Evolutionary conservation across 1,140 invertebrate species (phyloP), one percentile per base, ranked within the genome.

Genomic region (Drosophila simulans): DNA sequence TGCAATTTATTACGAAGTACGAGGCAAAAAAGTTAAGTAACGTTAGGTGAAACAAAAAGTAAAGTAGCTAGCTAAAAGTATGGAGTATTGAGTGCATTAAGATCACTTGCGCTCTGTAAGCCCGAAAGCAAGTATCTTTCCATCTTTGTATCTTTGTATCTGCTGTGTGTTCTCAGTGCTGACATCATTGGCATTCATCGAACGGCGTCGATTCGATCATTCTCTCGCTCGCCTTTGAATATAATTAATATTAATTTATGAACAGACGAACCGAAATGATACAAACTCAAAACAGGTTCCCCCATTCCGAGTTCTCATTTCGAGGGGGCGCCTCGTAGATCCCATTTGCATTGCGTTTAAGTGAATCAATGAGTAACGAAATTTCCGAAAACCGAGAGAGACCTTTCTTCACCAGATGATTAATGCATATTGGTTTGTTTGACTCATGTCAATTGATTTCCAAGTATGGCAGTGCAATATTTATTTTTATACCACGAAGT

Each of bases 241-340:
- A 77, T 77, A 86, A 88, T 88, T 88, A 88, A 88, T 82, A 79
- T 63, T 77, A 60, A 88, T 79, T 82, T 82, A 78, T 78, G 57
- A 54, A 45, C 63, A 59, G 27, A 58, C 37, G 58, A 45, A 53
- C 13, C 34, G 5, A 51, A 52, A 46, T 40, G 22, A 53, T 25
- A 46, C 34, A 45, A 56, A 15, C 46, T 45, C 25, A 71, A 49
- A 49, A 51, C 83, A 71, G 79, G 82, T 88, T 74, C 58, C 60
- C 45, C 53, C 37, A 13, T 39, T 39, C 13, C 0, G 11, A 13
- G 37, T 27, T n/a, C 27, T 10, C 10, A 2, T 34, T 51, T 27
- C 34, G 27, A 51, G 48, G 48, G 48, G 45, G 52, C 53, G 71
- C 48, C 34, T 15, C 37, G 27, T 5, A 35, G 12, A 49, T 56